phyloP scores from a whole-genome alignment of 1,140 invertebrate species.

The Drosophila aff. region DNA sequence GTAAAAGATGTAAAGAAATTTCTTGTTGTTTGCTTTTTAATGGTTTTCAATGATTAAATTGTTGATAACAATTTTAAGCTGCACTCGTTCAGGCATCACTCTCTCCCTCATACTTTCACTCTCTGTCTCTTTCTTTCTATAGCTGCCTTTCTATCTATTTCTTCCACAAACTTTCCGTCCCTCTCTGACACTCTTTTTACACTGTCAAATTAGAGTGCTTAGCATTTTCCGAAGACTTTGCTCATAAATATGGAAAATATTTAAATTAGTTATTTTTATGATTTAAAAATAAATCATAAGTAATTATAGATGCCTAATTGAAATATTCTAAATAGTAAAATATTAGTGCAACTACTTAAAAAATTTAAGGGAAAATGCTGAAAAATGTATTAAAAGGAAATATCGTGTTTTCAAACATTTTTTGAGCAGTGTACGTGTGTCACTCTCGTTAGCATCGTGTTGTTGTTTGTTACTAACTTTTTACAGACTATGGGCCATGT shows the following conservation, averaged over 20 bases:
- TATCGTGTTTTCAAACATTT: neutral
- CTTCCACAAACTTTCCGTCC: too few relatives aligned
- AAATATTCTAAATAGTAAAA: neutral
- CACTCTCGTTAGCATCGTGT: conserved; percentile 50
- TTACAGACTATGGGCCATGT: conserved; percentile 44
- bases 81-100: conserved; percentile 35
- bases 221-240: neutral
- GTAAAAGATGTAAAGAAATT: conserved; percentile 15
- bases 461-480: conserved; percentile 54
- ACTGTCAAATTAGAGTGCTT: neutral
- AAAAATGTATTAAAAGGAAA: too few relatives aligned
- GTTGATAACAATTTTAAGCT: conserved; percentile 61
- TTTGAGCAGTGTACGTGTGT: conserved; percentile 6
- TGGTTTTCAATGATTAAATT: conserved; percentile 76
- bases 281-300: neutral
- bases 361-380: neutral
- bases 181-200: neutral
- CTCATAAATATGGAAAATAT: neutral
- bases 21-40: conserved; percentile 58
- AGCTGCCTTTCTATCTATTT: neutral
- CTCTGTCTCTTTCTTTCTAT: neutral
- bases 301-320: neutral
- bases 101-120: neutral
- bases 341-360: neutral
- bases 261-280: neutral